phyloP scores from a whole-genome alignment of 1,140 invertebrate genomes.

The Chelonus insularis region DNA sequence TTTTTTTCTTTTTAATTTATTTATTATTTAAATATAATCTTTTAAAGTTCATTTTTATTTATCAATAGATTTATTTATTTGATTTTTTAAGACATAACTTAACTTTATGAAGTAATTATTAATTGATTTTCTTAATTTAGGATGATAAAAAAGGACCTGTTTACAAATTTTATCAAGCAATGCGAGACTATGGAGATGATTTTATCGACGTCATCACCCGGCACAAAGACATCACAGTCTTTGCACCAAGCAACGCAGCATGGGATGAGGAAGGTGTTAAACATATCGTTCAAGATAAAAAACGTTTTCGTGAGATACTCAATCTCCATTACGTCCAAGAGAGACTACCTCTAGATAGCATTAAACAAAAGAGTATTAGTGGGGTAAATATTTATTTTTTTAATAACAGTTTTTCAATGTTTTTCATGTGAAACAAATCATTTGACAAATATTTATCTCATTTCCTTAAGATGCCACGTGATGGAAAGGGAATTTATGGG shows the following conservation, averaged over 20 bases:
- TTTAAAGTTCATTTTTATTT: too few relatives aligned
- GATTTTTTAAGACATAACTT: too few relatives aligned
- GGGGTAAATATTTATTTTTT: slow-evolving; percentile 62
- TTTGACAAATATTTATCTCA: slow-evolving; percentile 26
- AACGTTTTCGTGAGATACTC: slow-evolving; percentile 73
- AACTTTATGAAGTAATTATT: too few relatives aligned
- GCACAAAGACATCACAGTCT: slow-evolving; percentile 77
- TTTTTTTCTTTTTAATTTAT: too few relatives aligned
- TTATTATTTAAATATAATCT: too few relatives aligned
- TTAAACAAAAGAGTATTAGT: slow-evolving; percentile 69
- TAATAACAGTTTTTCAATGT: background rate
- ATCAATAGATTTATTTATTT: too few relatives aligned
- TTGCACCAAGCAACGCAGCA: slow-evolving; percentile 87
- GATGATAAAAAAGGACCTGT: slow-evolving; percentile 81
- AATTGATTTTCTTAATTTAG: too few relatives aligned
- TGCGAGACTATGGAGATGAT: slow-evolving; percentile 73
- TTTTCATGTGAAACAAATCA: background rate
- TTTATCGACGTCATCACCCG: slow-evolving; percentile 74
- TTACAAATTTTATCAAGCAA: slow-evolving; percentile 78
- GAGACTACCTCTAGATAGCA: slow-evolving; percentile 74
- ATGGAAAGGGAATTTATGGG: slow-evolving; percentile 37
- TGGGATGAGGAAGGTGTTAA: slow-evolving; percentile 70
- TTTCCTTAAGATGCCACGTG: slow-evolving; percentile 36
- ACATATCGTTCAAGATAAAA: slow-evolving; percentile 69
- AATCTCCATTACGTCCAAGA: slow-evolving; percentile 78